Evolutionary conservation across 2,888 invertebrate species (phyloP).

Genomic region (Diloba caeruleocephala): DNA sequence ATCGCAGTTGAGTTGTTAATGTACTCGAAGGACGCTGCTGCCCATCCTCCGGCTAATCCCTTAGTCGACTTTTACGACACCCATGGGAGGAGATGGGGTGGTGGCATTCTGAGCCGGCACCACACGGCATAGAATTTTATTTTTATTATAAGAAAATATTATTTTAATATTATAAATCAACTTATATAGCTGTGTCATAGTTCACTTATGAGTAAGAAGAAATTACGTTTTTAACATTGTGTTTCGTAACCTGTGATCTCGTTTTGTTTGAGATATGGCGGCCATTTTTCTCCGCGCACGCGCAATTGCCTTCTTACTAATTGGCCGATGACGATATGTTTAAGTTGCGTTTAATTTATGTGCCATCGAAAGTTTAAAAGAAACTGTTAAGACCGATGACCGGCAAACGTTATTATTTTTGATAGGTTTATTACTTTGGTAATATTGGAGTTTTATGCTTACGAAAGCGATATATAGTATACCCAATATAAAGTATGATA

Average conservation of each 20-base stretch:
- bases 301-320: slow-evolving; percentile 63
- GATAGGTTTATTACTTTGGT: slow-evolving; percentile 37
- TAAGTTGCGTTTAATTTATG: slow-evolving; percentile 58
- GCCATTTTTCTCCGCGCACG: slow-evolving; percentile 66
- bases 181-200: slow-evolving; percentile 60
- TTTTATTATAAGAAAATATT: slow-evolving; percentile 28
- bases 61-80: too few species aligned
- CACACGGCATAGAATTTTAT: too few species aligned
- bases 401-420: slow-evolving; percentile 42
- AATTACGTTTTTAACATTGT: slow-evolving; percentile 30
- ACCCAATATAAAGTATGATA: not conserved
- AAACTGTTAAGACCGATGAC: slow-evolving; percentile 45
- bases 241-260: slow-evolving; percentile 64
- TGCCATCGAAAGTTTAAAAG: slow-evolving; percentile 49
- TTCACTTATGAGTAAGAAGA: slow-evolving; percentile 52
- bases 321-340: slow-evolving; percentile 65
- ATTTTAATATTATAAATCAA: slow-evolving; percentile 51
- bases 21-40: too few species aligned
- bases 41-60: too few species aligned
- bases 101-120: too few species aligned
- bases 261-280: slow-evolving; percentile 70
- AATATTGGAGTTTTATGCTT: slow-evolving; percentile 9
- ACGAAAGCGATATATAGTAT: slow-evolving; percentile 20
- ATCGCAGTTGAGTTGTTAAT: too few species aligned
- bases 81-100: too few species aligned